These are phyloP conservation scores for Drosophila mimica DNA, from an alignment of 2,888 invertebrate genomes.

Conservation along the genomic window DNA sequence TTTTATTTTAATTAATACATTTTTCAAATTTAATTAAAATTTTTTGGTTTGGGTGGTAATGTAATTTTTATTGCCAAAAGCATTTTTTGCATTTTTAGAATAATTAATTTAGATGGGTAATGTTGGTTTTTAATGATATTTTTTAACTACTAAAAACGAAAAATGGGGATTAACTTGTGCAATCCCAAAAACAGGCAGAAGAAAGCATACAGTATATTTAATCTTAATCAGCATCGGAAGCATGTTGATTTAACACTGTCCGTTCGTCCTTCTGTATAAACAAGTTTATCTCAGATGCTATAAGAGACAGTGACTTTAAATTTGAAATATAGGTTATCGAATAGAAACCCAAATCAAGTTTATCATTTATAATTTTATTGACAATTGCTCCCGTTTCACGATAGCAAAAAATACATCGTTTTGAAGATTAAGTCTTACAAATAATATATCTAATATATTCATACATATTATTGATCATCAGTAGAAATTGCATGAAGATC, in stretches of 20 bases:
- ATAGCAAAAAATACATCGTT: not conserved
- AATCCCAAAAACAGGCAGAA: not conserved
- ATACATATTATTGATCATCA: not conserved
- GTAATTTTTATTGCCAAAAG: not conserved
- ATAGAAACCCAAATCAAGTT: not conserved
- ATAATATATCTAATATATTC: not conserved
- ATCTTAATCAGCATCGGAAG: not conserved
- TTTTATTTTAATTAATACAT: constrained; percentile 10
- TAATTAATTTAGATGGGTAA: not conserved
- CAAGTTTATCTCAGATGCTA: not conserved
- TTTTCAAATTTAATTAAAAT: constrained; percentile 1
- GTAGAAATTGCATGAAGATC: not conserved
- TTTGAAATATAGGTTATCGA: not conserved
- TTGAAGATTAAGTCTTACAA: not conserved
- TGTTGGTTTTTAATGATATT: not conserved
- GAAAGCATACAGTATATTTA: not conserved
- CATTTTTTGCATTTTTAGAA: not conserved
- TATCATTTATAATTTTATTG: rapidly evolving
- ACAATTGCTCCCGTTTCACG: not conserved
- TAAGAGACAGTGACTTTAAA: not conserved
- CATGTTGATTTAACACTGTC: not conserved
- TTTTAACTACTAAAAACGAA: not conserved
- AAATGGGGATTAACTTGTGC: not conserved
- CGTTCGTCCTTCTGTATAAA: not conserved
- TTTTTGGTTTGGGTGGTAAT: not conserved